phyloP scores from a whole-genome alignment of 2,797 vertebrate genomes.

The Myiothlypis coronata region DNA sequence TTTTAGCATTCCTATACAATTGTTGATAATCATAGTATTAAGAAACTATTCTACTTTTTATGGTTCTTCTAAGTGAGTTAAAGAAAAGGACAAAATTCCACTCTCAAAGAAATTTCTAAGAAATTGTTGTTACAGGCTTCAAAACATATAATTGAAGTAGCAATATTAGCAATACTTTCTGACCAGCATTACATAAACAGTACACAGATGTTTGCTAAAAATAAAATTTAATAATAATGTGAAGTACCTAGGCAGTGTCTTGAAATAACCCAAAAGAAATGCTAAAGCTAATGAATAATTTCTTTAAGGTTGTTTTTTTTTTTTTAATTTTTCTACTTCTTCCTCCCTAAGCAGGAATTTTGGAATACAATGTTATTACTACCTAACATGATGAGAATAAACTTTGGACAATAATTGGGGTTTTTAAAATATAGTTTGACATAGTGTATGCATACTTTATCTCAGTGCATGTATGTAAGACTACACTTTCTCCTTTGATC shows the following conservation, averaged over 20 bases:
- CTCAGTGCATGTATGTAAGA: background rate
- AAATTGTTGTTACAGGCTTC: background rate
- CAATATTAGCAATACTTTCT: background rate
- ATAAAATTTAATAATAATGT: background rate
- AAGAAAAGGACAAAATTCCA: background rate
- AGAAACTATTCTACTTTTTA: background rate
- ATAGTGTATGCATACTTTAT: background rate
- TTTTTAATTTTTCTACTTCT: background rate
- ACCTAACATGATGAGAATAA: background rate
- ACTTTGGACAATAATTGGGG: background rate
- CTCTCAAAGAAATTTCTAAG: background rate
- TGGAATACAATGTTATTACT: background rate
- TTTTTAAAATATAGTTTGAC: background rate
- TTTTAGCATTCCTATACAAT: background rate
- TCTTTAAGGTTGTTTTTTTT: fast-evolving
- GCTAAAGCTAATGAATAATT: background rate
- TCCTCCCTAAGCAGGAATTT: background rate
- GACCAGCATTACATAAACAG: background rate
- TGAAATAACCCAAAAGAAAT: background rate
- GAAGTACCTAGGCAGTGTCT: background rate
- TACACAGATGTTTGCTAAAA: background rate
- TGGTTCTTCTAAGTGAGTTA: background rate
- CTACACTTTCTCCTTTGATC: background rate
- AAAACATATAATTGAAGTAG: background rate
- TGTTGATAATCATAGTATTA: background rate